A percentile compares a stretch with the other conserved stretches of the same genome.
Evolutionary conservation across 2,797 vertebrate species (phyloP).

Genomic region (Brachyrhaphis roseni): DNA sequence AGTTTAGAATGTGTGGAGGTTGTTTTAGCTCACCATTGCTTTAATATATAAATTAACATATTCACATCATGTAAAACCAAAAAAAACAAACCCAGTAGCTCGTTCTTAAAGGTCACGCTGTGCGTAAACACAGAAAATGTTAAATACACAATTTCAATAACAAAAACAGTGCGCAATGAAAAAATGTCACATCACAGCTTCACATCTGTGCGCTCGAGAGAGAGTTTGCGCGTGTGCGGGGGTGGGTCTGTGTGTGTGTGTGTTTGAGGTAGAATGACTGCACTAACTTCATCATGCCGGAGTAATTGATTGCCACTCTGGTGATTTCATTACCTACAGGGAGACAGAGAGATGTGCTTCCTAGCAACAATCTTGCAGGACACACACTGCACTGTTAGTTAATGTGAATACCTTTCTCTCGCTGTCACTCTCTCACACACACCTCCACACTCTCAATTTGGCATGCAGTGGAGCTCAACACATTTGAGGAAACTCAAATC

Average conservation of each 20-base stretch:
- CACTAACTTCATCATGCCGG: constrained; percentile 57
- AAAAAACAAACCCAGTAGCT: neutral
- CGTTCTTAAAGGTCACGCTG: constrained; percentile 27
- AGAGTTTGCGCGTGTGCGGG: neutral
- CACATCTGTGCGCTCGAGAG: constrained; percentile 12
- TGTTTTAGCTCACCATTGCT: constrained; percentile 25
- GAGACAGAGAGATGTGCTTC: constrained; percentile 62
- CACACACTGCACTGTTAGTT: constrained; percentile 34
- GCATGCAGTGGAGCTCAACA: constrained; percentile 33
- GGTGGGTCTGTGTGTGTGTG: neutral
- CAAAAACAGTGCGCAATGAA: constrained; percentile 26
- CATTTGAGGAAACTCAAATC: constrained; percentile 45
- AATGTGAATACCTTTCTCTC: constrained; percentile 36
- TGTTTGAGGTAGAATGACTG: constrained; percentile 17
- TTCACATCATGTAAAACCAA: constrained; percentile 9
- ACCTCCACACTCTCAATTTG: constrained; percentile 24
- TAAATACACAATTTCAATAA: constrained; percentile 17
- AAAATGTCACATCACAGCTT: constrained; percentile 23
- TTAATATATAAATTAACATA: constrained; percentile 23
- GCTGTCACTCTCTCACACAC: neutral
- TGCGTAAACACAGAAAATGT: constrained; percentile 47
- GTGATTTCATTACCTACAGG: constrained; percentile 69
- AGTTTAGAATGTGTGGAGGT: constrained; percentile 30
- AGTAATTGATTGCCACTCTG: constrained; percentile 71
- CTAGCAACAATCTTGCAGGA: constrained; percentile 69